Percentiles rank a stretch among this genome's conserved stretches.
These are phyloP conservation scores for Leptopilina drosophilae DNA, from an alignment of 2,888 invertebrate species.

Conservation along the genomic window DNA sequence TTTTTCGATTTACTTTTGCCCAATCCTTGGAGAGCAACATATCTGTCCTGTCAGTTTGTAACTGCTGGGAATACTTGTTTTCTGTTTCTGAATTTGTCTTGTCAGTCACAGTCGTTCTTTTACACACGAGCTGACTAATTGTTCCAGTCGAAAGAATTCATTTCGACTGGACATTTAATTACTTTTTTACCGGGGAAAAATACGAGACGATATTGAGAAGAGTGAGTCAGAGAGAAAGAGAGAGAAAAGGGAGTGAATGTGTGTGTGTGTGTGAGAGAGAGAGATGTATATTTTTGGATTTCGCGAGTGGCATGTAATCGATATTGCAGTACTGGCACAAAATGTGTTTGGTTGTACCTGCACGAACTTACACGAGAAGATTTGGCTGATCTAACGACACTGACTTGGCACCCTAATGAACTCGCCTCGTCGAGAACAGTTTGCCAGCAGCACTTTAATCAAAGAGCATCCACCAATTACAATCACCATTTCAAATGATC, in stretches of 20 bases:
- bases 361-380: slow-evolving; percentile 32
- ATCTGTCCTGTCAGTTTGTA: neutral
- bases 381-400: slow-evolving; percentile 49
- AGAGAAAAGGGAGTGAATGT: no score
- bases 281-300: slow-evolving; percentile 42
- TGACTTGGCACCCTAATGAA: slow-evolving; percentile 64
- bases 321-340: slow-evolving; percentile 43
- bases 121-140: slow-evolving; percentile 59
- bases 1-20: slow-evolving; percentile 13
- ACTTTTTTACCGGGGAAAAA: slow-evolving; percentile 54
- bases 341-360: slow-evolving; percentile 39
- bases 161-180: slow-evolving; percentile 65
- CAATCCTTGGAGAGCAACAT: neutral
- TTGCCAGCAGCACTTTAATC: slow-evolving; percentile 66
- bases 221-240: no score
- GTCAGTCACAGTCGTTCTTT: slow-evolving; percentile 39
- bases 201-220: neutral
- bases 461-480: slow-evolving; percentile 68
- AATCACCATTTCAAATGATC: slow-evolving; percentile 60
- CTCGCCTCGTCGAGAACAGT: slow-evolving; percentile 56
- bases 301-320: slow-evolving; percentile 43
- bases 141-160: slow-evolving; percentile 66
- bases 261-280: neutral
- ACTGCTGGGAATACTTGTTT: slow-evolving; percentile 19
- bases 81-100: slow-evolving; percentile 42